Evolutionary conservation across 2,888 invertebrate genomes (phyloP).

Genomic region (Steinernema carpocapsae): DNA sequence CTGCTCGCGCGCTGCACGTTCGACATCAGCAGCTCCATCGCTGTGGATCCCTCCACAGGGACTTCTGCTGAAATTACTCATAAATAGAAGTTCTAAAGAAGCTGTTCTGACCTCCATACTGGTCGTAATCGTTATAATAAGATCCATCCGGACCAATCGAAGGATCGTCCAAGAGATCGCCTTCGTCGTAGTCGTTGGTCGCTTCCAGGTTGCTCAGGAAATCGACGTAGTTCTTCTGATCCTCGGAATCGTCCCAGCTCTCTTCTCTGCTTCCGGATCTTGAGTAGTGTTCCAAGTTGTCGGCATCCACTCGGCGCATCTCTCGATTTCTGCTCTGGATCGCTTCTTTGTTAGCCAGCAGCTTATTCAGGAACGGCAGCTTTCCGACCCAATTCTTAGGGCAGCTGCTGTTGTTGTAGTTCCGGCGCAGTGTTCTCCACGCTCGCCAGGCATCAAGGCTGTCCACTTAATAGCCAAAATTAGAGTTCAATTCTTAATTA

Average conservation of each 20-base stretch:
- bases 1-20: not conserved
- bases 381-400: slow-evolving; percentile 28
- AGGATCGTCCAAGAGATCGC: not conserved
- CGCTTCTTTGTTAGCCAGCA: not conserved
- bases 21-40: slow-evolving; percentile 5
- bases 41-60: not conserved
- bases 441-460: not conserved
- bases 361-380: slow-evolving; percentile 24
- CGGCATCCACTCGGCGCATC: not conserved
- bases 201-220: not conserved
- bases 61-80: too few species aligned
- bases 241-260: not conserved
- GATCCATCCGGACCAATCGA: too few species aligned
- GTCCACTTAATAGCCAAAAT: slow-evolving; percentile 3
- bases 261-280: too few species aligned
- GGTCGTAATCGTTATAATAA: too few species aligned
- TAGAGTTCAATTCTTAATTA: not conserved
- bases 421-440: slow-evolving; percentile 18
- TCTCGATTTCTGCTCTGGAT: not conserved
- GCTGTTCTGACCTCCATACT: too few species aligned
- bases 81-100: too few species aligned
- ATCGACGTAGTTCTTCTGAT: not conserved
- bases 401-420: slow-evolving; percentile 31
- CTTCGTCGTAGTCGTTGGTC: not conserved
- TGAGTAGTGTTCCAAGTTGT: not conserved